Evolutionary conservation across 1,140 invertebrate genomes (phyloP), one percentile per base, ranked within the genome.

Genomic region (Aphidius ervi): DNA sequence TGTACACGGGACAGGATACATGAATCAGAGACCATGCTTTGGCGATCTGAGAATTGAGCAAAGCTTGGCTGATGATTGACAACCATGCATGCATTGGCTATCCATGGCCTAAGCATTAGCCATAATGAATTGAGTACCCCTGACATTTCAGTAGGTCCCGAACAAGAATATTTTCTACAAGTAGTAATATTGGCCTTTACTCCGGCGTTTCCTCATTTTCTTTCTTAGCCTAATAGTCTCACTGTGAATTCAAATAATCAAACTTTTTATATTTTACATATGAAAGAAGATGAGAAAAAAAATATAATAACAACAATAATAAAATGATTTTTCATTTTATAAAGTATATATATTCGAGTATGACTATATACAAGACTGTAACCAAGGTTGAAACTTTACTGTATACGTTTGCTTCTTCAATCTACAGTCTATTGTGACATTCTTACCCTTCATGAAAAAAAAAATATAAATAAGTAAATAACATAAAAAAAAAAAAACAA

Each of bases 371-470:
- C 16, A 16, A 16, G 16, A 69, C 66, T 68, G 65, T 69, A 69
- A 16, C 65, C 56, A n/a, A 31, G 54, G 45, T 57, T 60, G 67
- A 16, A 16, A 16, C 16, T 16, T 1, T 16, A 69, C 68, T 16
- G 16, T 68, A 70, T 68, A 70, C 62, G 69, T 70, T 68, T 70
- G 70, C 67, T 63, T 68, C 67, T 70, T 62, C 67, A 74, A 74
- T 74, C 71, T 74, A 64, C 69, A 68, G 66, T 67, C 72, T 70
- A 73, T 74, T 73, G 74, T 74, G 68, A 71, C 68, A 69, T 68
- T 70, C 67, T 16, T 16, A 16, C 16, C 16, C 16, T 16, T 16
- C 1, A 16, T 16, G 1, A 16, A 16, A 16, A 16, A 16, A 16
- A n/a, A n/a, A n/a, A n/a, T n/a, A n/a, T n/a, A n/a, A 16, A 16